A percentile compares a stretch with the other conserved stretches of the same genome.
Conservation (phyloP, 2,888 invertebrate genomes). For the Trypoxylon attenuatum region DNA sequence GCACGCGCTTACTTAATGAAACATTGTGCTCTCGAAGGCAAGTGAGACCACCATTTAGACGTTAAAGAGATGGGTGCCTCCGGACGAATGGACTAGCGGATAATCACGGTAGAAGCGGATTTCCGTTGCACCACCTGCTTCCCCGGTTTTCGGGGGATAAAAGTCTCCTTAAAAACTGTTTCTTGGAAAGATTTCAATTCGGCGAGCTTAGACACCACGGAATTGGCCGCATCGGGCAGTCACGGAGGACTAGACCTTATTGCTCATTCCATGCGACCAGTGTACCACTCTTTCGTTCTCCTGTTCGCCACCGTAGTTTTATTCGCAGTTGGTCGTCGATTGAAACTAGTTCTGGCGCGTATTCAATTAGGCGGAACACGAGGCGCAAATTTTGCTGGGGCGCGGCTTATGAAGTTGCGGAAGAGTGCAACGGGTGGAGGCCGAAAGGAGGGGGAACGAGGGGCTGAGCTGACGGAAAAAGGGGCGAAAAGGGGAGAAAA, state of each 20-base stretch:
- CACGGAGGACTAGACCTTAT: too few relatives aligned
- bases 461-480: not conserved
- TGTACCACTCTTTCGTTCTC: too few relatives aligned
- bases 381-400: not conserved
- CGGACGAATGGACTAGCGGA: not conserved
- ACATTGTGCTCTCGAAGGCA: not conserved
- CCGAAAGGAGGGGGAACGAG: not conserved
- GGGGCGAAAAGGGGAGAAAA: not conserved
- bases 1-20: not conserved
- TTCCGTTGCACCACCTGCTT: not conserved
- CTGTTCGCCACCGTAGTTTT: too few relatives aligned
- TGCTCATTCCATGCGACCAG: too few relatives aligned
- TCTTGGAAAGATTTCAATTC: not conserved
- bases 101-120: not conserved
- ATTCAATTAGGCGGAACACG: conserved; percentile 1
- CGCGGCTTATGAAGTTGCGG: not conserved
- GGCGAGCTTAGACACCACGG: too few relatives aligned
- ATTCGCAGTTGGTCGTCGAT: too few relatives aligned
- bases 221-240: too few relatives aligned
- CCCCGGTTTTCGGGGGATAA: not conserved
- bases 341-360: not conserved
- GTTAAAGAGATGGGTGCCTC: not conserved
- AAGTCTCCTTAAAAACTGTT: not conserved
- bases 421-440: not conserved
- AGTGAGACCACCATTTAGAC: not conserved